Conservation (phyloP, 1,140 invertebrate species). For the Gonatopus flavifemur region DNA sequence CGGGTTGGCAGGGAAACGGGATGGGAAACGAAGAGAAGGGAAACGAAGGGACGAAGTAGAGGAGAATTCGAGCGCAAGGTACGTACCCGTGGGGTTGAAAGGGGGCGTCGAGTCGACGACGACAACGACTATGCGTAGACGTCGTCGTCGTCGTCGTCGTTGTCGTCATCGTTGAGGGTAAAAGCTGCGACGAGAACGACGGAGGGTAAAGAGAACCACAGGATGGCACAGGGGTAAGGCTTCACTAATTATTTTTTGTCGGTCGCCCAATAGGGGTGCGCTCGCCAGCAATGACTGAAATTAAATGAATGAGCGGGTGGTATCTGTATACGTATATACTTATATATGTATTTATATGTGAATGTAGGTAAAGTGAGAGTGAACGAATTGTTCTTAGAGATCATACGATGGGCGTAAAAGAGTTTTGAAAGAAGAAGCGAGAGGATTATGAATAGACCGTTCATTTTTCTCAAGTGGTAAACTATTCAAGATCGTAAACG, state of each 20-base stretch:
- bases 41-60: conserved; percentile 10
- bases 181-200: conserved; percentile 2
- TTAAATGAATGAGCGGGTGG: conserved; percentile 51
- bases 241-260: conserved; percentile 59
- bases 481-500: conserved; percentile 41
- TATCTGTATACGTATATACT: conserved; percentile 15
- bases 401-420: conserved; percentile 12
- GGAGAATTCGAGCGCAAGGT: conserved; percentile 43
- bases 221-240: conserved; percentile 43
- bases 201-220: conserved; percentile 9
- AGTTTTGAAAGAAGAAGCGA: conserved; percentile 4
- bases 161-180: conserved; percentile 16
- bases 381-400: conserved; percentile 23
- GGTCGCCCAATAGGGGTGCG: conserved; percentile 52
- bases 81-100: conserved; percentile 37
- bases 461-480: conserved; percentile 40
- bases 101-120: conserved; percentile 27
- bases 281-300: conserved; percentile 49
- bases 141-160: conserved; percentile 17
- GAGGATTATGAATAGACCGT: conserved; percentile 42
- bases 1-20: conserved; percentile 29
- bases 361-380: conserved; percentile 1
- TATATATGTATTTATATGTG: no score
- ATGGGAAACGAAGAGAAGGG: conserved; percentile 6
- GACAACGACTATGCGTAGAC: not conserved